Percentiles rank a stretch among this genome's conserved stretches.
Evolutionary conservation across 2,797 vertebrate species (phyloP).

Genomic region (Okamejei kenojei): DNA sequence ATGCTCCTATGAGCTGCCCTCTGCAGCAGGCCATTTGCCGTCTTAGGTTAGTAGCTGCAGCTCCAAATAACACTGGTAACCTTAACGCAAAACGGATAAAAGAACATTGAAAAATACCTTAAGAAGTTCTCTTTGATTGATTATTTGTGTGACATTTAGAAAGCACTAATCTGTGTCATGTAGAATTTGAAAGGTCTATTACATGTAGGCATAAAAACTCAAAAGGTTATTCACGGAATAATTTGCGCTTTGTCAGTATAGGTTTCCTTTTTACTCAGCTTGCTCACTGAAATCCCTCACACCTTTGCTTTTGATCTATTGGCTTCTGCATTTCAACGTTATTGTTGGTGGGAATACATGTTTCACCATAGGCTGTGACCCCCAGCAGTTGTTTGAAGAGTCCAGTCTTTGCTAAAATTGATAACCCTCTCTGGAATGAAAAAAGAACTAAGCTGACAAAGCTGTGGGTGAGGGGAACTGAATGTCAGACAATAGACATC

Average conservation of each 20-base stretch:
- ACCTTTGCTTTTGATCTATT: conserved; percentile 36
- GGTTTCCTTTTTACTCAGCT: conserved; percentile 34
- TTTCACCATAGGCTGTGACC: conserved; percentile 52
- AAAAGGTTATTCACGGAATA: conserved; percentile 28
- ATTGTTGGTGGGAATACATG: conserved; percentile 39
- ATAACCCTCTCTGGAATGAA: conserved; percentile 65
- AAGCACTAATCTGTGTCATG: conserved; percentile 11
- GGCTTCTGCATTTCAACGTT: conserved; percentile 34
- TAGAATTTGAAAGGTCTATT: conserved; percentile 13
- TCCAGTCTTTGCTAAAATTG: conserved; percentile 56
- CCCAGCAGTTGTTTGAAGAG: conserved; percentile 55
- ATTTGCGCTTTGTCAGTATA: conserved; percentile 17
- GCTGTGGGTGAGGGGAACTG: conserved; percentile 56
- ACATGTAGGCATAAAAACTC: conserved; percentile 15
- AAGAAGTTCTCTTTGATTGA: conserved; percentile 20
- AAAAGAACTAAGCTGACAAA: conserved; percentile 50
- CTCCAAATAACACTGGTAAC: conserved; percentile 3
- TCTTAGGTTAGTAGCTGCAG: conserved; percentile 1
- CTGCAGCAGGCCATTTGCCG: background rate
- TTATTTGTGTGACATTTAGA: background rate
- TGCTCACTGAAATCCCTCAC: conserved; percentile 20
- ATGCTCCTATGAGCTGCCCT: background rate
- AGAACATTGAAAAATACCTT: conserved; percentile 26
- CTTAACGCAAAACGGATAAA: background rate
- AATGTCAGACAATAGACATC: conserved; percentile 64